phyloP scores from a whole-genome alignment of 2,113 vertebrate species.

The Ictalurus punctatus region DNA sequence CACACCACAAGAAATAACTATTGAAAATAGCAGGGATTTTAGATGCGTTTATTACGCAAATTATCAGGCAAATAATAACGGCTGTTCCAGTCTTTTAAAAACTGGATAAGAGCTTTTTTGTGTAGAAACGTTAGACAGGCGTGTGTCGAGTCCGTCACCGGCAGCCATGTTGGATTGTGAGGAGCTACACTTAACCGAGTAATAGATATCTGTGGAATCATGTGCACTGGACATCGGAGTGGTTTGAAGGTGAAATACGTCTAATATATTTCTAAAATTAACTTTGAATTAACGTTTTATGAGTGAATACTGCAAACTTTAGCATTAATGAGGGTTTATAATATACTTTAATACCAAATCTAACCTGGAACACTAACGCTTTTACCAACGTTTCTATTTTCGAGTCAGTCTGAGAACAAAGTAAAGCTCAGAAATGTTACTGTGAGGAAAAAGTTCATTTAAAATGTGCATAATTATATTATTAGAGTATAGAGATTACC shows the following conservation, averaged over 20 bases:
- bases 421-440: not conserved
- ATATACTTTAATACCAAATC: too few species aligned
- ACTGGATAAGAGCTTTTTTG: too few species aligned
- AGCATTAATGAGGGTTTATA: not conserved
- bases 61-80: too few species aligned
- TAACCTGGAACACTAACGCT: too few species aligned
- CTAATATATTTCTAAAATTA: not conserved
- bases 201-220: not conserved
- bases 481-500: slow-evolving; percentile 63
- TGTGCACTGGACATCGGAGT: not conserved
- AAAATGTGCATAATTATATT: not conserved
- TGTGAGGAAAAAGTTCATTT: not conserved
- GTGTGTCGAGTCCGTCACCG: too few species aligned
- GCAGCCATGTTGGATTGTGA: too few species aligned
- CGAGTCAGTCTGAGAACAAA: not conserved
- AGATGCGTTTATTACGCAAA: too few species aligned
- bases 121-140: too few species aligned
- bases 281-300: not conserved
- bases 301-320: not conserved
- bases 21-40: not conserved
- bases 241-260: not conserved
- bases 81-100: too few species aligned
- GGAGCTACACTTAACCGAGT: too few species aligned
- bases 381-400: too few species aligned
- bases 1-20: not conserved